Conservation (phyloP, 2,888 invertebrate genomes). For the Aquatica leii region DNA sequence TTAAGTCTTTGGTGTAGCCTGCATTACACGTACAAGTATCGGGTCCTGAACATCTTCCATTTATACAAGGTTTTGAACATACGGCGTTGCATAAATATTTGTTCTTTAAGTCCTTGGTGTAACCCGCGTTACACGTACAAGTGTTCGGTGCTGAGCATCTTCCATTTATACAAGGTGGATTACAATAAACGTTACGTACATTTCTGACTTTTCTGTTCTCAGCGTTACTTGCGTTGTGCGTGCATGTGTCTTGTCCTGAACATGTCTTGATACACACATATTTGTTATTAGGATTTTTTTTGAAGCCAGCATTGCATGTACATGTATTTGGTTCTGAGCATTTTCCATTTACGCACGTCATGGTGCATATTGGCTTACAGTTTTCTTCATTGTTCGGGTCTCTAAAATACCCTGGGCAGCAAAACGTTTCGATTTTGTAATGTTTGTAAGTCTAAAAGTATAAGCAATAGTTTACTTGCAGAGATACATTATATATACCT, state of each 20-base stretch:
- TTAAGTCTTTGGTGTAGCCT: constrained; percentile 14
- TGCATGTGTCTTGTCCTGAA: constrained; percentile 18
- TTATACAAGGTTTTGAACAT: constrained; percentile 48
- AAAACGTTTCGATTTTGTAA: too few relatives aligned
- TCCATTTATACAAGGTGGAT: constrained; percentile 10
- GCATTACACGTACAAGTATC: constrained; percentile 14
- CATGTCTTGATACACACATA: constrained; percentile 31
- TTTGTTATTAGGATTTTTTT: constrained; percentile 12
- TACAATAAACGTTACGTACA: too few relatives aligned
- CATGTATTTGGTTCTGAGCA: constrained; percentile 12
- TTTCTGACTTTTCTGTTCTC: too few relatives aligned
- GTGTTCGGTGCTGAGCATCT: background rate
- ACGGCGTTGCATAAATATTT: constrained; percentile 63
- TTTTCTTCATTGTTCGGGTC: constrained; percentile 1
- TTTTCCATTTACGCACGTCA: constrained; percentile 45
- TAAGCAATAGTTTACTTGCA: too few relatives aligned
- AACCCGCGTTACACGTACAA: constrained; percentile 15
- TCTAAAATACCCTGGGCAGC: constrained; percentile 7
- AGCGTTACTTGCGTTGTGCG: constrained; percentile 32
- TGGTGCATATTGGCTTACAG: background rate
- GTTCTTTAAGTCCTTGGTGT: background rate
- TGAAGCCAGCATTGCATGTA: constrained; percentile 19
- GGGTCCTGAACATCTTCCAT: constrained; percentile 44
- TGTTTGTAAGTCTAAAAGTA: too few relatives aligned
- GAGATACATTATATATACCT: too few relatives aligned